Base-by-base conservation (phyloP, 1,140 invertebrate genomes). In the Colletes gigas region DNA sequence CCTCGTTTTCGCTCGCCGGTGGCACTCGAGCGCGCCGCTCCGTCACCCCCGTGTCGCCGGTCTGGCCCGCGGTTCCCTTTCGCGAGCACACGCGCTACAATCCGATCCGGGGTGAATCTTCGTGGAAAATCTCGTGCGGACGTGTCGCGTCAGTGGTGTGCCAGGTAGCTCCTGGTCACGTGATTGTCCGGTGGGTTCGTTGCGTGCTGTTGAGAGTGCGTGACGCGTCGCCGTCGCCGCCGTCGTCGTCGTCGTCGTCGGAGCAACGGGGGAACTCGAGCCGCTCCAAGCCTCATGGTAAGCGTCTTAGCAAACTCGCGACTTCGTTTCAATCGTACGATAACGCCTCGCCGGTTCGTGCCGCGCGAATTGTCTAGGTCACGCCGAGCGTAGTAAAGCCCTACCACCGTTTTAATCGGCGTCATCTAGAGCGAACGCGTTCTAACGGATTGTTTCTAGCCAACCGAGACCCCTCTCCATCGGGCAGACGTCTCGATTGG, bases 271-370 rank as follows among this genome's bases (percentile, higher is more conserved):
- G 75, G 72, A 81, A 55, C 44, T 30, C 47, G n/a, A 57, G n/a
- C 88, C 8, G n/a, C 17, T 50, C 68, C 73, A 63, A 60, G 52
- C 74, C 74, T 69, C 87, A 84, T 78, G 89, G 88, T 89, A 89
- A 90, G 89, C 89, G 52, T 73, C 67, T 52, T 79, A 30, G 59
- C 50, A 62, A 21, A 62, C 60, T 30, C 30, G 30, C 30, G 14
- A 15, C 60, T 12, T 5, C 44, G 44, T 9, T 47, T 47, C 44
- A 47, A 47, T 8, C 44, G 44, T 47, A 47, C 44, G 44, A 47
- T 47, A 30, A 30, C 30, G 30, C 30, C 30, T 47, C 44, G 6
- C 6, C 44, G 6, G 44, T 47, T 47, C 44, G 44, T 9, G 44
- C 6, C 9, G 44, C 44, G 3, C 44, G 44, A 47, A 47, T 47